Base-by-base conservation (phyloP, 1,140 invertebrate genomes). In the Drosophila tani region DNA sequence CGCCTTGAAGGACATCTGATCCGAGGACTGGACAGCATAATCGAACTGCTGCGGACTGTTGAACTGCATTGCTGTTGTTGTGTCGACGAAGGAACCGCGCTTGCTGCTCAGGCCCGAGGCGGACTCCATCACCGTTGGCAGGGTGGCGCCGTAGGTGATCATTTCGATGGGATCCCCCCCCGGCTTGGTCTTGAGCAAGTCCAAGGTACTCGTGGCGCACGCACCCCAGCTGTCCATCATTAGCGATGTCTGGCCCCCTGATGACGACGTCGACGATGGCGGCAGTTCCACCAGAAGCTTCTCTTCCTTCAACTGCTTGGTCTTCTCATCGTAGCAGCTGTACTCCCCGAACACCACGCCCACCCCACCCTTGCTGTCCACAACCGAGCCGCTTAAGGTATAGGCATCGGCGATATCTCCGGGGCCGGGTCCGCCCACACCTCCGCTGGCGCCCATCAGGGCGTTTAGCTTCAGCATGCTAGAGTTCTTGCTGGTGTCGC, bases 261-360 rank as follows among this genome's bases (percentile, higher is more conserved):
- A 67, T 49, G 83, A 67, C 9, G 84, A 68, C 5, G 83, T 64
- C 6, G 84, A 68, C 8, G 74, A 82, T 35, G 95, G 84, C 38
- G 95, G 94, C 41, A 96, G 75, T 73, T 95, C 95, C 29, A 91
- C 93, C 29, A 96, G 94, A 66, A 96, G 91, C 45, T 94, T 95
- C 24, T 95, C 95, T 9, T 94, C 94, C 79, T 95, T 93, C 49
- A 94, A 93, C 75, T 94, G 93, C 47, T 95, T 93, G 21, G 70
- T 94, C 65, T 95, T 95, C 76, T 95, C 94, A 65, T 95, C 94
- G 65, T 95, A 95, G 87, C 94, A 95, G 85, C 94, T 95, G 80
- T 95, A 95, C 83, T 95, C 95, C 3, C 94, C 95, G 65, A 95
- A 95, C 24, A 90, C 75, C 35, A 88, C 58, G 12, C 74, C 68